phyloP scores from a whole-genome alignment of 1,140 invertebrate genomes.

The Condylostylus longicornis region DNA sequence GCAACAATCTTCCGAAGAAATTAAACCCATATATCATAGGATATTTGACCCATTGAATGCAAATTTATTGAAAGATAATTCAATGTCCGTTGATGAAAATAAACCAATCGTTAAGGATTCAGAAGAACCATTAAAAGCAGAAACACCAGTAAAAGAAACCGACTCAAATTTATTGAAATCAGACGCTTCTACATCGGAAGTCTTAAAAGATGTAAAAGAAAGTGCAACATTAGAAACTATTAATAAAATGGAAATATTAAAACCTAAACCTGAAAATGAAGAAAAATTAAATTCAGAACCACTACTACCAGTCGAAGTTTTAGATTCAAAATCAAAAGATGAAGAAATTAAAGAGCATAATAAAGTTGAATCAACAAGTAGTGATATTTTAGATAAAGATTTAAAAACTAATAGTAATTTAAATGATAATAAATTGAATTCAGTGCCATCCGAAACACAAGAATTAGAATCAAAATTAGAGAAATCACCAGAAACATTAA shows the following conservation, averaged over 20 bases:
- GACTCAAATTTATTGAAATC: background rate
- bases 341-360: background rate
- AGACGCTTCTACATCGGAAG: background rate
- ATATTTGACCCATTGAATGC: too few species aligned
- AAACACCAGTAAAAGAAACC: background rate
- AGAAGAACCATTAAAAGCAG: too few species aligned
- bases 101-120: too few species aligned
- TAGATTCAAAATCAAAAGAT: slow-evolving; percentile 7
- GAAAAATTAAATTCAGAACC: background rate
- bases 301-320: slow-evolving; percentile 12
- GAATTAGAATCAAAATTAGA: background rate
- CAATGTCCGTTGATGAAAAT: too few species aligned
- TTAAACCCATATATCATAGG: slow-evolving; percentile 1
- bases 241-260: slow-evolving; percentile 14
- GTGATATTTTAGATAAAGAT: too few species aligned
- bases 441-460: background rate
- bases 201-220: slow-evolving; percentile 14
- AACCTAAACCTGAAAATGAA: slow-evolving; percentile 15
- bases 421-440: too few species aligned
- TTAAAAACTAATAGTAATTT: too few species aligned
- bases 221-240: slow-evolving; percentile 24
- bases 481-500: slow-evolving; percentile 4
- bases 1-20: slow-evolving; percentile 14
- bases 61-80: too few species aligned
- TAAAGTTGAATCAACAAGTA: too few species aligned